Percentiles rank a stretch among this genome's conserved stretches.
These are phyloP conservation scores for Hapalemur alaotrensis DNA, from an alignment of 2,797 vertebrate species.

Conservation along the genomic window DNA sequence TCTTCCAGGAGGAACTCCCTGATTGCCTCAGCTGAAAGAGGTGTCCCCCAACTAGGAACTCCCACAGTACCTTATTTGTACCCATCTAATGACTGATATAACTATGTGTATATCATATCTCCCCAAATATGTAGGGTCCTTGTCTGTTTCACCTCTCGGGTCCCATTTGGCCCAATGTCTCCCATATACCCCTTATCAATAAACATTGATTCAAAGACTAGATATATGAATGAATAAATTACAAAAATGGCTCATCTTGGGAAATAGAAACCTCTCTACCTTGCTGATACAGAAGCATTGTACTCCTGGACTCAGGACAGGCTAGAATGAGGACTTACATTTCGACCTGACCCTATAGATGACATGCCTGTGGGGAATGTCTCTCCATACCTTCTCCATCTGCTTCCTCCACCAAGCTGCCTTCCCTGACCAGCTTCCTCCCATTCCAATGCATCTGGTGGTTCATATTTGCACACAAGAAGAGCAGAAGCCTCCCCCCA, in stretches of 20 bases:
- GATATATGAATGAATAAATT: background rate
- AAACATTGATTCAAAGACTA: background rate
- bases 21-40: background rate
- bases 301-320: background rate
- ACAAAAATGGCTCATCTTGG: background rate
- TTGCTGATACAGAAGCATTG: background rate
- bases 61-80: background rate
- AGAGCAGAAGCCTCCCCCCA: background rate
- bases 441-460: background rate
- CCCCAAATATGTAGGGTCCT: background rate
- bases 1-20: slow-evolving; percentile 1
- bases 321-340: background rate
- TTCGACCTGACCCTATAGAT: background rate
- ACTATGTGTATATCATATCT: background rate
- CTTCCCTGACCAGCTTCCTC: background rate
- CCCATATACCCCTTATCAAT: background rate
- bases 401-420: background rate
- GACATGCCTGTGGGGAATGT: too few relatives aligned
- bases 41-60: background rate
- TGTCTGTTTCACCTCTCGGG: background rate
- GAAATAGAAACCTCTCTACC: background rate
- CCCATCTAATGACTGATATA: background rate
- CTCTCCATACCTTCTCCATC: background rate
- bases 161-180: background rate
- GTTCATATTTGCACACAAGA: too few relatives aligned